Evolutionary conservation across 2,797 vertebrate species (phyloP).

Genomic region (Phrynocephalus forsythii): DNA sequence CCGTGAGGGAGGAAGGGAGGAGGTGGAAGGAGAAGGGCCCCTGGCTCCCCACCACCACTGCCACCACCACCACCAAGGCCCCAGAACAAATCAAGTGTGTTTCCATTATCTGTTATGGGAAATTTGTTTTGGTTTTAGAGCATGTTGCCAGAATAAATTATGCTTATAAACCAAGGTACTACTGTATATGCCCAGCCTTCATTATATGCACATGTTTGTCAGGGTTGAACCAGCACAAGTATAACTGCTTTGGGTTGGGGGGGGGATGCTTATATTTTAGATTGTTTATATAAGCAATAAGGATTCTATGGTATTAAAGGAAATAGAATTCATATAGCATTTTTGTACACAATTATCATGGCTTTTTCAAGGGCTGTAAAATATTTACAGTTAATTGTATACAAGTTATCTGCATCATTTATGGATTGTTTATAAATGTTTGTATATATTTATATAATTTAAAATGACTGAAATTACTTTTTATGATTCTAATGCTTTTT

Average conservation of each 20-base stretch:
- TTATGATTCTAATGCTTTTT: background rate
- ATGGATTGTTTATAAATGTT: slow-evolving; percentile 44
- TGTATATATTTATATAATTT: slow-evolving; percentile 41
- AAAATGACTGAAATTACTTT: slow-evolving; percentile 44
- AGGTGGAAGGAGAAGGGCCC: too few species aligned
- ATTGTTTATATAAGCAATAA: background rate
- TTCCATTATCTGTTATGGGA: background rate
- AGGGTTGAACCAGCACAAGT: background rate
- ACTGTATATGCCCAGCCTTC: too few species aligned
- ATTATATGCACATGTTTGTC: too few species aligned
- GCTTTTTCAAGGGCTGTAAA: slow-evolving; percentile 60
- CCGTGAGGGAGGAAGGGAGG: too few species aligned
- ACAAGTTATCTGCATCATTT: slow-evolving; percentile 65
- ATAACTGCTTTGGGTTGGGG: background rate
- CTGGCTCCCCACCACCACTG: background rate
- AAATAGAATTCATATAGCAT: slow-evolving; percentile 23
- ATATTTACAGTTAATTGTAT: slow-evolving; percentile 60
- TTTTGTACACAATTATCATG: slow-evolving; percentile 53
- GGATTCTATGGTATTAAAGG: slow-evolving; percentile 8
- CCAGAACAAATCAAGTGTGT: background rate
- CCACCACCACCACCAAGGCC: background rate
- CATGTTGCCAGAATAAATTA: too few species aligned
- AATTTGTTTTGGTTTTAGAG: background rate
- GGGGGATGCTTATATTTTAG: background rate
- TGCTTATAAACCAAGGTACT: too few species aligned